Evolutionary conservation across 2,888 invertebrate species (phyloP).

Genomic region (Pogonocherus hispidulus): DNA sequence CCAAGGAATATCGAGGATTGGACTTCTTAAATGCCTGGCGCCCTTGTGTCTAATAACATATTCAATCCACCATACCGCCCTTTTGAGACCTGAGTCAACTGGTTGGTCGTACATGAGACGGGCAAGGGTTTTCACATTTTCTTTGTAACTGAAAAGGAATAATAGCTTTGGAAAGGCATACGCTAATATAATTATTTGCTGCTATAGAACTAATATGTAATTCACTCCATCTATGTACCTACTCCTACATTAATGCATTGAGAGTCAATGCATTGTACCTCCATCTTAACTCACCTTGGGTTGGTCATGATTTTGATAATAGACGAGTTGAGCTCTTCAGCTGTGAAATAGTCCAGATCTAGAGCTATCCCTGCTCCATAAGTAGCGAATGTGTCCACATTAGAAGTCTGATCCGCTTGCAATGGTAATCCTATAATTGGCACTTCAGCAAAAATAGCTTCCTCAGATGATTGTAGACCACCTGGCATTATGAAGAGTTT

Average conservation of each 20-base stretch:
- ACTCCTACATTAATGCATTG: too few relatives aligned
- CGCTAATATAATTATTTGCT: too few relatives aligned
- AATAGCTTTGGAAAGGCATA: too few relatives aligned
- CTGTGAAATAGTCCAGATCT: slow-evolving; percentile 45
- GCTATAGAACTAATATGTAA: too few relatives aligned
- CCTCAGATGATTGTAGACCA: slow-evolving; percentile 42
- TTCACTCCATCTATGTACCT: too few relatives aligned
- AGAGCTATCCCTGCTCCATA: slow-evolving; percentile 49
- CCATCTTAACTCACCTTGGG: slow-evolving; percentile 37
- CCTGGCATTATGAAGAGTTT: slow-evolving; percentile 43
- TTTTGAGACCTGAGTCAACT: slow-evolving; percentile 49
- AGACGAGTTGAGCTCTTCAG: slow-evolving; percentile 42
- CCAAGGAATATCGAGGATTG: slow-evolving; percentile 66
- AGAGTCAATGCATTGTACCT: too few relatives aligned
- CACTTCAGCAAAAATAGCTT: slow-evolving; percentile 60
- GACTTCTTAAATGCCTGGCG: slow-evolving; percentile 68
- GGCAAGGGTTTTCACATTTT: slow-evolving; percentile 47
- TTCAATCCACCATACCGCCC: slow-evolving; percentile 66
- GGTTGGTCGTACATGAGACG: slow-evolving; percentile 49
- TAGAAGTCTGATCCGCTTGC: slow-evolving; percentile 66
- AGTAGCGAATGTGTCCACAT: slow-evolving; percentile 56
- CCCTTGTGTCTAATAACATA: slow-evolving; percentile 68
- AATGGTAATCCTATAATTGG: slow-evolving; percentile 62
- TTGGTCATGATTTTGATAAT: slow-evolving; percentile 45
- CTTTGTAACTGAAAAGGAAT: slow-evolving; percentile 43